Evolutionary conservation across 2,888 invertebrate species (phyloP), one percentile per base, ranked within the genome.

Genomic region (Buathra laborator): DNA sequence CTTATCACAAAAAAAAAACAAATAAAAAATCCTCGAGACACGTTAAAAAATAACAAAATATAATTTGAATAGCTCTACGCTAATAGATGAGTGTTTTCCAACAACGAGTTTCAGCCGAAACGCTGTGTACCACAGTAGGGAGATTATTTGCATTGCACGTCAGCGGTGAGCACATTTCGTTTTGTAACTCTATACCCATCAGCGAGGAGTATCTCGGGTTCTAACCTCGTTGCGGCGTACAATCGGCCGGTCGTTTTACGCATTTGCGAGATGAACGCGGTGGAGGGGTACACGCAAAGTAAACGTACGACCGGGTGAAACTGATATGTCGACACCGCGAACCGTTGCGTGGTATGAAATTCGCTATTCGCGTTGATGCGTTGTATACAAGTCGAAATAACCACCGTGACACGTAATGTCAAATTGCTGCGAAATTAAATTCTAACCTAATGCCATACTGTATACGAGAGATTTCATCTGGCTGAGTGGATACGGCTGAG

Each of bases 371-470:
- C 62, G 16, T 75, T 51, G 48, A 75, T 32, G 75, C 77, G 70
- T 68, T 76, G 44, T 70, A 48, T 43, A 83, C 43, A 83, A 84
- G 64, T 59, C 48, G 71, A 37, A 79, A 81, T 53, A 71, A 83
- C 70, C 56, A 80, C 83, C 76, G 81, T 79, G 80, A 86, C 84
- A 59, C 75, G 82, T 79, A 85, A 81, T 80, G 78, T 62, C 81
- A 75, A 86, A 87, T 84, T 81, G 67, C 59, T 72, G 80, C 62
- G 71, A 87, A 88, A 87, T 88, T 86, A 90, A 90, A 88, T 83
- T 86, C 75, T 51, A 81, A 37, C 76, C 82, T 76, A 81, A 68
- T 59, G 84, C 83, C 67, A 32, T 77, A 70, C 76, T 56, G 43
- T n/a, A 9, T n/a, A 24, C 56, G 14, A 24, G 24, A 48, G 14